Conservation (phyloP, 2,797 vertebrate genomes). For the Dicrostonyx torquatus region DNA sequence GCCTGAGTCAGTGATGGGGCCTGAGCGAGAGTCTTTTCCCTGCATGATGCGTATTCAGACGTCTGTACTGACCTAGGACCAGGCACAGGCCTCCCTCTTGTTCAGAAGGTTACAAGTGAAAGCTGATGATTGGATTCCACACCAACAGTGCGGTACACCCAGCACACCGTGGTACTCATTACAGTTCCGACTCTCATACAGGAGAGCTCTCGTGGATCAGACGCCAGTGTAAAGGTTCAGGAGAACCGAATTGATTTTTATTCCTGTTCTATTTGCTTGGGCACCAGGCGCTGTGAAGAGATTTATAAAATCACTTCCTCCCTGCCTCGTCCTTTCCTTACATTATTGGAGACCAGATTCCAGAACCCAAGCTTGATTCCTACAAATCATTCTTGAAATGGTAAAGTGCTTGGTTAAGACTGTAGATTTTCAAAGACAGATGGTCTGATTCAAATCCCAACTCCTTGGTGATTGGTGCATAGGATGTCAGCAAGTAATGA, state of each 20-base stretch:
- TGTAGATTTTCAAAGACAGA: neutral
- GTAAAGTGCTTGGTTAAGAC: neutral
- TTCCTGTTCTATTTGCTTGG: conserved; percentile 4
- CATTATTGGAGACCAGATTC: neutral
- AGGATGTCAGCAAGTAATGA: neutral
- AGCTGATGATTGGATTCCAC: neutral
- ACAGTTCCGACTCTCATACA: neutral
- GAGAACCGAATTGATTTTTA: neutral
- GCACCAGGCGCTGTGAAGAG: neutral
- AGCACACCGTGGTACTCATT: neutral
- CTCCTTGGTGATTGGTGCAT: neutral
- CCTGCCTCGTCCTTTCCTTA: conserved; percentile 1
- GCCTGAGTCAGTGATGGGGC: neutral
- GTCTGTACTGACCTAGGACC: neutral
- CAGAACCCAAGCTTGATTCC: neutral
- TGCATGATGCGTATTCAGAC: neutral
- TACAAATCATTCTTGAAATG: neutral
- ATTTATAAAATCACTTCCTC: neutral
- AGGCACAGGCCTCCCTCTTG: neutral
- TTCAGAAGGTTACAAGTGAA: neutral
- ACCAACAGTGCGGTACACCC: neutral
- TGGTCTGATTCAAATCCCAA: neutral
- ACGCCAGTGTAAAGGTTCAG: neutral
- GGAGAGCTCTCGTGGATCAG: neutral
- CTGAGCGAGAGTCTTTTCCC: neutral